phyloP scores from a whole-genome alignment of 2,888 invertebrate species.

The Pyrgus malvae region DNA sequence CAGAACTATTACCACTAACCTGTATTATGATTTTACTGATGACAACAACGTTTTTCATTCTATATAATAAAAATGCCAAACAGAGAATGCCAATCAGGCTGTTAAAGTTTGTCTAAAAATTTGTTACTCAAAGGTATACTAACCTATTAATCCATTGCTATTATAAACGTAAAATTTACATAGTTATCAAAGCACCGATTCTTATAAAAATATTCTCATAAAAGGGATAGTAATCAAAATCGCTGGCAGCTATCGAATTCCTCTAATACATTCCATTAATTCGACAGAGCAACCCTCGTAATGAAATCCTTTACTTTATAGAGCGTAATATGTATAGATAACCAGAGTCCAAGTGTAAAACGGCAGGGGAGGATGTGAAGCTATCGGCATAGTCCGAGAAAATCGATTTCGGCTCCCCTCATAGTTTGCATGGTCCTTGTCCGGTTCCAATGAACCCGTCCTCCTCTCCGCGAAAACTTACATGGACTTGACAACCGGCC shows the following conservation, averaged over 20 bases:
- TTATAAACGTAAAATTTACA: too few relatives aligned
- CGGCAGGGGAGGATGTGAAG: slow-evolving; percentile 50
- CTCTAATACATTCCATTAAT: slow-evolving; percentile 23
- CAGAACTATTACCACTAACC: too few relatives aligned
- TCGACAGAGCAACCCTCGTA: slow-evolving; percentile 17
- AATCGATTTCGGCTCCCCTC: slow-evolving; percentile 76
- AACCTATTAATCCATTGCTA: too few relatives aligned
- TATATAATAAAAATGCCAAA: too few relatives aligned
- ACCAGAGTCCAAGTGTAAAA: slow-evolving; percentile 54
- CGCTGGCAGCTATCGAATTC: not conserved
- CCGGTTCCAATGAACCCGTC: slow-evolving; percentile 42
- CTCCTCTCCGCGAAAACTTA: slow-evolving; percentile 13
- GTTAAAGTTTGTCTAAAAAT: too few relatives aligned
- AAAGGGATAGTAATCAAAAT: not conserved
- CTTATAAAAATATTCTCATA: not conserved
- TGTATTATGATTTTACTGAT: too few relatives aligned
- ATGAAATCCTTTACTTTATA: slow-evolving; percentile 26
- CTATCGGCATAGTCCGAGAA: slow-evolving; percentile 77
- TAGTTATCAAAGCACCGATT: too few relatives aligned
- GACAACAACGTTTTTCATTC: too few relatives aligned
- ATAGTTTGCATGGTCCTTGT: slow-evolving; percentile 77
- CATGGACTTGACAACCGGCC: not conserved
- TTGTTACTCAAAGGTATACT: too few relatives aligned
- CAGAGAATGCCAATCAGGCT: too few relatives aligned
- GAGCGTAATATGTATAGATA: slow-evolving; percentile 27